Percentiles rank a stretch among this genome's conserved stretches.
Conservation (phyloP, 2,888 invertebrate genomes). For the Ametastegia equiseti region DNA sequence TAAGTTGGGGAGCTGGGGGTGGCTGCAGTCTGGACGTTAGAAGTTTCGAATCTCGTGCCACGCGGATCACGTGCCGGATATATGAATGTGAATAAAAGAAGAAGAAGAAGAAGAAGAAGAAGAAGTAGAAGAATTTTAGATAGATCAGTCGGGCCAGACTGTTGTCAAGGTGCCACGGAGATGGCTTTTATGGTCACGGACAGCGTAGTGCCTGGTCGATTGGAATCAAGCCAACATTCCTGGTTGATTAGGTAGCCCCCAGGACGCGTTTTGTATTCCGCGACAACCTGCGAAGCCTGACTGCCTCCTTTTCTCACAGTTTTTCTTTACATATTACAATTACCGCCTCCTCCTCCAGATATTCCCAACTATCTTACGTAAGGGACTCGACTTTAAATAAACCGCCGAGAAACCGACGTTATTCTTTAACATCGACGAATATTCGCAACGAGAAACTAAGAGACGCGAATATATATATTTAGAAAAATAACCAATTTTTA, state of each 20-base stretch:
- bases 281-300: conserved; percentile 35
- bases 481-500: not conserved
- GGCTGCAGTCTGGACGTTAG: not conserved
- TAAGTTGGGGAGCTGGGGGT: not conserved
- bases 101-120: conserved; percentile 19
- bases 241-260: conserved; percentile 58
- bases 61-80: conserved; percentile 30
- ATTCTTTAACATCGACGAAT: conserved; percentile 6
- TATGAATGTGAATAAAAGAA: conserved; percentile 31
- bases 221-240: conserved; percentile 69
- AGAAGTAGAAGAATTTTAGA: too few relatives aligned
- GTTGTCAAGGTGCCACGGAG: conserved; percentile 69
- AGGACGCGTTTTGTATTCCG: conserved; percentile 51
- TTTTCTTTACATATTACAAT: not conserved
- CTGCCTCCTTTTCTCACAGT: not conserved
- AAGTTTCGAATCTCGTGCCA: conserved; percentile 25
- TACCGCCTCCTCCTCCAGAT: not conserved
- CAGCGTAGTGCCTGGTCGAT: conserved; percentile 47
- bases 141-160: conserved; percentile 49
- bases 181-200: conserved; percentile 70
- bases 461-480: not conserved
- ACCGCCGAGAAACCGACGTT: not conserved
- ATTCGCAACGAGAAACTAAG: too few relatives aligned
- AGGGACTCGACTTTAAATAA: conserved; percentile 9
- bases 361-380: not conserved